phyloP scores from a whole-genome alignment of 1,140 invertebrate genomes.

The Lanistes nyassanus region DNA sequence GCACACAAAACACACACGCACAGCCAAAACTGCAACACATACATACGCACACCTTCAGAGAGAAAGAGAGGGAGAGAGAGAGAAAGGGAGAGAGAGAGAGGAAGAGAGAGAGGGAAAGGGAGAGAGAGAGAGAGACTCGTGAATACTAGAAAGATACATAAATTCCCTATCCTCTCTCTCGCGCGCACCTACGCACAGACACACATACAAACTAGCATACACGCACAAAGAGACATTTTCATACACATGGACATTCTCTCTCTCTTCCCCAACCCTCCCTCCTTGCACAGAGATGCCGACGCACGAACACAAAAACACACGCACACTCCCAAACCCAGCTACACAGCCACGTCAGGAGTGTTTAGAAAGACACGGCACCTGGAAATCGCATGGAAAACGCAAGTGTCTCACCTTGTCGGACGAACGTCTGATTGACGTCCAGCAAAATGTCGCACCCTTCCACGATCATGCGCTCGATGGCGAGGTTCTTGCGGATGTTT shows the following conservation, averaged over 20 bases:
- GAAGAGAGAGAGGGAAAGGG: conserved; percentile 3
- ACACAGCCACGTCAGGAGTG: too few species aligned
- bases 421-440: conserved; percentile 89
- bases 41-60: background rate
- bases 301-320: too few species aligned
- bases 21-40: too few species aligned
- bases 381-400: too few species aligned
- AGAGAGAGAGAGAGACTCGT: background rate
- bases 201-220: background rate
- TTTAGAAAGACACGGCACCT: too few species aligned
- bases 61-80: background rate
- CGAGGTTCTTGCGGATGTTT: conserved; percentile 91
- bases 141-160: too few species aligned
- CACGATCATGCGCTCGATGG: conserved; percentile 93
- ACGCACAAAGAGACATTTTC: background rate
- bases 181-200: background rate
- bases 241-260: background rate
- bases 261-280: background rate
- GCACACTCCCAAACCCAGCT: too few species aligned
- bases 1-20: too few species aligned
- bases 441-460: conserved; percentile 94
- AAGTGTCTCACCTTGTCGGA: conserved; percentile 64
- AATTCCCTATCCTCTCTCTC: too few species aligned
- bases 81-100: conserved; percentile 8
- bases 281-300: too few species aligned